phyloP scores from a whole-genome alignment of 2,888 invertebrate species.

The Ptilodon capucinus region DNA sequence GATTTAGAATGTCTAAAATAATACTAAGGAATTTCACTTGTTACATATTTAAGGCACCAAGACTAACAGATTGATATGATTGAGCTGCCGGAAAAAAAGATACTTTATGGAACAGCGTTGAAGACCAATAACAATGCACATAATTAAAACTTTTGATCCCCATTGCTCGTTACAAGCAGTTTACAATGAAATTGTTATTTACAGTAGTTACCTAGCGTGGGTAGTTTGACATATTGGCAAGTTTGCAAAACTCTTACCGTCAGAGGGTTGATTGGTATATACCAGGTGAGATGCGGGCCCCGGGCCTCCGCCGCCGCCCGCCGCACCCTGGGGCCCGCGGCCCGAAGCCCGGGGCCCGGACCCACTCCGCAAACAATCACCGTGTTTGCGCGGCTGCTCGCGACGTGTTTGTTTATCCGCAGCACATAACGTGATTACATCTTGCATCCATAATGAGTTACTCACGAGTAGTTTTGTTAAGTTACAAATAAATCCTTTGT shows the following conservation, averaged over 20 bases:
- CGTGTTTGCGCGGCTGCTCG: not conserved
- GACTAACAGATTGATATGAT: too few relatives aligned
- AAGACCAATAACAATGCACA: too few relatives aligned
- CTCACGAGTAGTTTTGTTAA: too few relatives aligned
- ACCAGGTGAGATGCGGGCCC: not conserved
- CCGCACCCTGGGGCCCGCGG: too few relatives aligned
- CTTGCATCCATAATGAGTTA: not conserved
- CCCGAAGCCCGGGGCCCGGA: conserved; percentile 1
- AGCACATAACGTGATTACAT: not conserved
- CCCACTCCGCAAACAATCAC: conserved; percentile 3
- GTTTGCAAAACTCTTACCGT: not conserved
- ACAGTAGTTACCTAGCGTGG: not conserved
- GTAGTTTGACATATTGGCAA: not conserved
- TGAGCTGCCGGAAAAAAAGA: too few relatives aligned
- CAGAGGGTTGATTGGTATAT: not conserved
- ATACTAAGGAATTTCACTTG: too few relatives aligned
- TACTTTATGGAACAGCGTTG: too few relatives aligned
- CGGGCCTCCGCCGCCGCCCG: conserved; percentile 4
- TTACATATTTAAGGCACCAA: too few relatives aligned
- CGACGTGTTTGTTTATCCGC: not conserved
- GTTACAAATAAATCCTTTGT: too few relatives aligned
- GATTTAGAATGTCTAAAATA: too few relatives aligned
- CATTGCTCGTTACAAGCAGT: not conserved
- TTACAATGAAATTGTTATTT: not conserved
- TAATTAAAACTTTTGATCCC: not conserved